Evolutionary conservation across 2,888 invertebrate genomes (phyloP).

Genomic region (Drosophila incognita): DNA sequence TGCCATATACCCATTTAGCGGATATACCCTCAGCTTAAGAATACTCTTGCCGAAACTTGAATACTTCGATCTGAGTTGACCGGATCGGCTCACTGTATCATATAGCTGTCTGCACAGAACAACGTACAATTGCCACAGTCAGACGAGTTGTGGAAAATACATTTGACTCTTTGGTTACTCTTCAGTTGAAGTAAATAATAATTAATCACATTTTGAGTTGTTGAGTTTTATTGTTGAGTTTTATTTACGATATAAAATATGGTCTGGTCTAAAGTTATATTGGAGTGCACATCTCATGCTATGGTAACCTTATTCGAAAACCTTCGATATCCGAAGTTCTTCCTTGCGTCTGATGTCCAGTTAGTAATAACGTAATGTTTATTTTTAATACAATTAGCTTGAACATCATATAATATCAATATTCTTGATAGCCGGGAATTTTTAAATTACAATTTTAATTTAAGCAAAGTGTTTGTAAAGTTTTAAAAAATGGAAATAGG

Average conservation of each 20-base stretch:
- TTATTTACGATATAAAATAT: not conserved
- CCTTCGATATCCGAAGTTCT: not conserved
- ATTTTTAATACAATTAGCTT: not conserved
- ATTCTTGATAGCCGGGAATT: too few relatives aligned
- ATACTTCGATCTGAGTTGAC: not conserved
- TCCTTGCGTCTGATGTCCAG: not conserved
- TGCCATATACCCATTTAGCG: too few relatives aligned
- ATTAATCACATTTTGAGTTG: not conserved
- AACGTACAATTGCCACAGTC: not conserved
- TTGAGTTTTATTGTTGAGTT: not conserved
- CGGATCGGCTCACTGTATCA: not conserved
- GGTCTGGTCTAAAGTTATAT: not conserved
- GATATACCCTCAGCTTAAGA: not conserved
- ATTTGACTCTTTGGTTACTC: not conserved
- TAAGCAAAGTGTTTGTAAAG: not conserved
- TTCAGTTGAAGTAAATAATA: not conserved
- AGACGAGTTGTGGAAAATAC: not conserved
- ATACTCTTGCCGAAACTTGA: not conserved
- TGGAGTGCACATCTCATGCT: too few relatives aligned
- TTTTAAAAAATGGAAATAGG: not conserved
- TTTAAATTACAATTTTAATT: not conserved
- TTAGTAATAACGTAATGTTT: not conserved
- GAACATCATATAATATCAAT: not conserved
- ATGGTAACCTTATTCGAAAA: not conserved
- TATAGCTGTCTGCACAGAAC: not conserved